These are phyloP conservation scores for Distichodus sexfasciatus DNA, from an alignment of 2,797 vertebrate species.

Conservation along the genomic window DNA sequence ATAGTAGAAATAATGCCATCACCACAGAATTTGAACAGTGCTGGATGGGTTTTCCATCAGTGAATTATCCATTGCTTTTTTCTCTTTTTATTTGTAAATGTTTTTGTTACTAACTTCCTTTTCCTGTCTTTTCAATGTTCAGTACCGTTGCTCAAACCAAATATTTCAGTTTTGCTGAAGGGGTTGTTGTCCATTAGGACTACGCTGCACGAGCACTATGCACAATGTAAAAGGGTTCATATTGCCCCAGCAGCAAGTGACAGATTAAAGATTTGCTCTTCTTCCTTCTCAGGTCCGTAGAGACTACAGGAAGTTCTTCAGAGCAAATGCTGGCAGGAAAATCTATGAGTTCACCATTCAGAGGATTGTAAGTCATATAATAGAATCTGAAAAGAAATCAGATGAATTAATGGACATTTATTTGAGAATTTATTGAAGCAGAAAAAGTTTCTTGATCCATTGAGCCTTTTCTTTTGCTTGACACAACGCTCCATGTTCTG, in stretches of 20 bases:
- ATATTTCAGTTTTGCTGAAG: background rate
- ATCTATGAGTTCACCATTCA: constrained; percentile 95
- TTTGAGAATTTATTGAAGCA: too few relatives aligned
- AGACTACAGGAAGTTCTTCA: constrained; percentile 97
- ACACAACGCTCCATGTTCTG: background rate
- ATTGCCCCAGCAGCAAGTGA: background rate
- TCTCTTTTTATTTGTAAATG: constrained; percentile 21
- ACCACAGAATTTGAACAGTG: background rate
- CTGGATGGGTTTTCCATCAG: background rate
- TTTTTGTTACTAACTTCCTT: constrained; percentile 62
- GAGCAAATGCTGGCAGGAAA: constrained; percentile 95
- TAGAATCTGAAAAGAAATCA: background rate
- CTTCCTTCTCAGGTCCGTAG: constrained; percentile 84
- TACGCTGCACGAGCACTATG: too few relatives aligned
- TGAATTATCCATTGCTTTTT: constrained; percentile 8
- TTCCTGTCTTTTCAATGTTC: constrained; percentile 45
- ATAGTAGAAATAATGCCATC: background rate
- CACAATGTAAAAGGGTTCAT: background rate
- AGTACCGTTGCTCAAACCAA: background rate
- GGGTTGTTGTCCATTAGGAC: too few relatives aligned
- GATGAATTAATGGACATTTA: background rate
- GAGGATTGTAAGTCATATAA: constrained; percentile 84
- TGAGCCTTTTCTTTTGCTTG: background rate
- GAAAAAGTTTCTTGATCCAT: too few relatives aligned
- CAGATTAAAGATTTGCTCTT: constrained; percentile 48